Conservation (phyloP, 2,797 vertebrate species). For the Megaceryle alcyon region DNA sequence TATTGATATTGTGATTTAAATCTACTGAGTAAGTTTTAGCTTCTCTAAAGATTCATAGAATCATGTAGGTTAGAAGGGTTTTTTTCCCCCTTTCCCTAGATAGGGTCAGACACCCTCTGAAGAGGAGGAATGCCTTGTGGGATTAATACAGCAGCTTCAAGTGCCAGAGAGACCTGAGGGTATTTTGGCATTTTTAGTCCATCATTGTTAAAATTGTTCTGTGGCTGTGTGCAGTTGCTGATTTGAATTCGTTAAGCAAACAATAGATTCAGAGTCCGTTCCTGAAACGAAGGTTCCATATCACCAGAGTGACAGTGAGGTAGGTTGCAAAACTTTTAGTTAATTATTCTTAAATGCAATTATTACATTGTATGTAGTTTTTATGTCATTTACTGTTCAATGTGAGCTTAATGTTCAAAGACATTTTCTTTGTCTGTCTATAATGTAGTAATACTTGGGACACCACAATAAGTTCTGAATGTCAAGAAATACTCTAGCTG, state of each 20-base stretch:
- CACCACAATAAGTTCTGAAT: neutral
- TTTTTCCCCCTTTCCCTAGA: too few species aligned
- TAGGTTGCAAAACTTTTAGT: neutral
- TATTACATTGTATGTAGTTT: neutral
- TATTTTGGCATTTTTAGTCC: neutral
- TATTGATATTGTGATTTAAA: too few species aligned
- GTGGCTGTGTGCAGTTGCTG: neutral
- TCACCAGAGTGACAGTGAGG: neutral
- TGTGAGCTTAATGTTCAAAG: neutral
- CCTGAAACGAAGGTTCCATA: neutral
- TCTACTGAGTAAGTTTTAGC: too few species aligned
- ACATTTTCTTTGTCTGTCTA: neutral
- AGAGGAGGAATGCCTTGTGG: neutral
- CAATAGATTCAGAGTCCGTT: neutral
- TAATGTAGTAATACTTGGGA: neutral
- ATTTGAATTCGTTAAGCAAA: constrained; percentile 30
- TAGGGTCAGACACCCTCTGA: neutral
- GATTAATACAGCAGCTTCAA: neutral
- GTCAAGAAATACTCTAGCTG: neutral
- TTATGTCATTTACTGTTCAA: neutral
- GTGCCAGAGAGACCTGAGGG: neutral
- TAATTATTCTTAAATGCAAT: neutral
- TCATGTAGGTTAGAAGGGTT: too few species aligned
- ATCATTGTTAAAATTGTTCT: neutral
- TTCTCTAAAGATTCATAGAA: too few species aligned